Conservation (phyloP, 2,113 vertebrate species). For the Ciconia maguari region DNA sequence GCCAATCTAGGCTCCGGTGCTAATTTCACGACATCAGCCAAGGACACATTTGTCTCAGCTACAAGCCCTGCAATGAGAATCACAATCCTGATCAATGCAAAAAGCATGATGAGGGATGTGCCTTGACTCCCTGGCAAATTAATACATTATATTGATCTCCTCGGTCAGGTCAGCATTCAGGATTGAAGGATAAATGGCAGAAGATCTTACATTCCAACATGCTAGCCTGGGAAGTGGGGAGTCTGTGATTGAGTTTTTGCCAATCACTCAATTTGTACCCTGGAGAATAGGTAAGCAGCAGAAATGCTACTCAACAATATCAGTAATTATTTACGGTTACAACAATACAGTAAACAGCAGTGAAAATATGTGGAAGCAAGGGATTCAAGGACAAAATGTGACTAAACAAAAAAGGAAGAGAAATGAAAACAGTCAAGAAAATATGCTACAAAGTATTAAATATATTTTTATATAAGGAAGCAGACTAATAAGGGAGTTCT, state of each 20-base stretch:
- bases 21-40: conserved; percentile 77
- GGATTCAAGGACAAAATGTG: conserved; percentile 33
- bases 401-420: neutral
- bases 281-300: conserved; percentile 36
- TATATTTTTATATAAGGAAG: neutral
- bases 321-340: conserved; percentile 62
- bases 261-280: conserved; percentile 36
- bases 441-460: neutral
- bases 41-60: conserved; percentile 71
- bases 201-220: conserved; percentile 53
- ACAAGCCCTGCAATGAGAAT: conserved; percentile 76
- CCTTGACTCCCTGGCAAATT: conserved; percentile 58
- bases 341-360: conserved; percentile 9
- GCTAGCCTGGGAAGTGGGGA: neutral
- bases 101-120: conserved; percentile 58
- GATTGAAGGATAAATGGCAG: conserved; percentile 67
- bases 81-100: conserved; percentile 39
- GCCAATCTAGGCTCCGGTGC: conserved; percentile 77
- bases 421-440: conserved; percentile 11
- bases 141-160: conserved; percentile 68
- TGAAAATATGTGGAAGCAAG: neutral
- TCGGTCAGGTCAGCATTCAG: conserved; percentile 58
- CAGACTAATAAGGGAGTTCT: neutral
- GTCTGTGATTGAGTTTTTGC: conserved; percentile 56
- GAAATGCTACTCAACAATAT: conserved; percentile 58